Evolutionary conservation across 2,888 invertebrate species (phyloP).

Genomic region (Caenorhabditis afra): DNA sequence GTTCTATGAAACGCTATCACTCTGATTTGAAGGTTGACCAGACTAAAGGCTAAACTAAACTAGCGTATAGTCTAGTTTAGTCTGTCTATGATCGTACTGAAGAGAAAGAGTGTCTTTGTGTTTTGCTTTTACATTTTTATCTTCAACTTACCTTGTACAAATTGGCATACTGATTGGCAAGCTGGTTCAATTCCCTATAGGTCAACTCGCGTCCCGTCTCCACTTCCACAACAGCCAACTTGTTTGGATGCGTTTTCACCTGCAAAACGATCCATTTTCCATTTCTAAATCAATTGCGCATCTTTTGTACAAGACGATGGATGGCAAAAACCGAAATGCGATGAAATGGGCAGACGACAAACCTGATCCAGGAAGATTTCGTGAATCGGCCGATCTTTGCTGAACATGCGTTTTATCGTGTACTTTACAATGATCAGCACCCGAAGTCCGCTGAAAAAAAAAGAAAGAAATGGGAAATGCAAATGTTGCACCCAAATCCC

Average conservation of each 20-base stretch:
- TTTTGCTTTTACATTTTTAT: too few relatives aligned
- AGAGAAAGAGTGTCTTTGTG: too few relatives aligned
- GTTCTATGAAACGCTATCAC: too few relatives aligned
- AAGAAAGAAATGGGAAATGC: conserved; percentile 14
- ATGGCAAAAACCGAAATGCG: not conserved
- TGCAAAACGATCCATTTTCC: conserved; percentile 7
- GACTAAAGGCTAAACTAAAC: too few relatives aligned
- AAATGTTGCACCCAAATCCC: conserved; percentile 37
- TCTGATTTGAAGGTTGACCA: too few relatives aligned
- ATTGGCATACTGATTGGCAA: conserved; percentile 78
- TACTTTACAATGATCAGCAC: conserved; percentile 70
- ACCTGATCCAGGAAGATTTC: conserved; percentile 75
- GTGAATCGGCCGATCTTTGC: conserved; percentile 73
- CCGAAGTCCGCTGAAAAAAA: conserved; percentile 73
- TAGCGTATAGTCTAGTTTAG: conserved; percentile 15
- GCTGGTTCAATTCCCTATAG: conserved; percentile 73
- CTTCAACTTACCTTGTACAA: conserved; percentile 68
- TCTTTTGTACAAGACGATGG: not conserved
- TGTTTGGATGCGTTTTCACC: conserved; percentile 64
- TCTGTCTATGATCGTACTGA: too few relatives aligned
- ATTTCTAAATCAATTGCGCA: not conserved
- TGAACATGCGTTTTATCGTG: conserved; percentile 68
- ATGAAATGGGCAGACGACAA: conserved; percentile 19
- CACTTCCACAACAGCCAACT: conserved; percentile 65
- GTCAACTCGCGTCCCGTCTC: conserved; percentile 75